Conservation (phyloP, 2,888 invertebrate species). For the Caradrina clavipalpis region DNA sequence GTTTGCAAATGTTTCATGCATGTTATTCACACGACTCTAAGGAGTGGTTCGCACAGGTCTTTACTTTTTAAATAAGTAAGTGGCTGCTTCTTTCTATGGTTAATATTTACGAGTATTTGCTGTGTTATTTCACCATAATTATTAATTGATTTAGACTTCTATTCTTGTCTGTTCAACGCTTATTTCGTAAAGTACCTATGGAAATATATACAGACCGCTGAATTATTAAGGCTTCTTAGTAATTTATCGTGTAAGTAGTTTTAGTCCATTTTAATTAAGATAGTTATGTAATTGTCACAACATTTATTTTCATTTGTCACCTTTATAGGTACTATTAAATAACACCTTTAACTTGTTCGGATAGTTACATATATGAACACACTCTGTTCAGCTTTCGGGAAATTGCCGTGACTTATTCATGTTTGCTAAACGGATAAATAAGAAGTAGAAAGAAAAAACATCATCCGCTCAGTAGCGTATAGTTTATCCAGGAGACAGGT, state of each 20-base stretch:
- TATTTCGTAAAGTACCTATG: conserved; percentile 18
- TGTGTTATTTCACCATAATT: conserved; percentile 14
- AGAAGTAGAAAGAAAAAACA: background rate
- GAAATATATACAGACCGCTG: conserved; percentile 23
- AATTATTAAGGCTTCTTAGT: conserved; percentile 24
- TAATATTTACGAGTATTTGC: conserved; percentile 24
- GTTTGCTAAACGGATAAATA: background rate
- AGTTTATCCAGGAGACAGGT: conserved; percentile 17
- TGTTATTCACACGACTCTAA: conserved; percentile 45
- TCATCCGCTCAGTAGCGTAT: background rate
- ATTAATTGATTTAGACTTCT: conserved; percentile 7
- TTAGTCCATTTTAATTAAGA: conserved; percentile 25
- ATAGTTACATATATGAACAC: background rate
- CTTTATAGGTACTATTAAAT: background rate
- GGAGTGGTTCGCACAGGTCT: conserved; percentile 42
- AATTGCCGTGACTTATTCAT: background rate
- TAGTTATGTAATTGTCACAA: background rate
- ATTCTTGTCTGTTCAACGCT: conserved; percentile 20
- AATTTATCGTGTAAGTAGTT: conserved; percentile 26
- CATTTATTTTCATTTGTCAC: conserved; percentile 12
- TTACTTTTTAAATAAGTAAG: conserved; percentile 16
- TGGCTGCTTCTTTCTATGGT: conserved; percentile 3
- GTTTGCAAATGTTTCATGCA: conserved; percentile 42
- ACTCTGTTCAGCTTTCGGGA: background rate
- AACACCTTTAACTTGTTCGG: background rate